Base-by-base conservation (phyloP, 2,888 invertebrate genomes). In the Eupithecia centaureata region DNA sequence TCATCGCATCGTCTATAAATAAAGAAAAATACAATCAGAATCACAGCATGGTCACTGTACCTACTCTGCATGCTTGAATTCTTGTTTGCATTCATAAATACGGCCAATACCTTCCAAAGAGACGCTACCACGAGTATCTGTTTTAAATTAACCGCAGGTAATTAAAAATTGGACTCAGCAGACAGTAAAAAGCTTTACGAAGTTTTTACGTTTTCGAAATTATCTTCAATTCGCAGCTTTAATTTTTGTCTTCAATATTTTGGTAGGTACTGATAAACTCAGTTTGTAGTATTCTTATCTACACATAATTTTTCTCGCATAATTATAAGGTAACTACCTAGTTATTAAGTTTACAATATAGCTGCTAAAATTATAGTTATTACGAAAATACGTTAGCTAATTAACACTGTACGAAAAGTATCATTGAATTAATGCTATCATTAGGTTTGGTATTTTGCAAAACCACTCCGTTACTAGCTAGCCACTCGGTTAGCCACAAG, bases 51-150 rank as follows among this genome's bases (percentile, higher is more conserved):
- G 65, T 13, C 68, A 76, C 75, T 74, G 30, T 70, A 70, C n/a
- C n/a, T n/a, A n/a, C 63, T 67, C 58, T 61, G 61, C 63, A 61
- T 75, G 72, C 68, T 75, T 71, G 65, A 71, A 73, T 74, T 75
- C 38, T 73, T 79, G 83, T 82, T 83, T 83, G 79, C 79, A 73
- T 74, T 79, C 76, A 79, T 81, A 77, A 81, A 83, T 83, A 81
- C 75, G 68, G 73, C 81, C 57, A 32, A 57, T 57, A 57, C 57
- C 30, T 77, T 77, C 75, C 70, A 68, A 71, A 64, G 70, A 64
- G 66, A 52, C 42, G 57, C 28, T 75, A 74, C 74, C 65, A 71
- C 47, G 62, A 62, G 66, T 60, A 15, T 51, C 54, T 25, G 63
- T 32, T 32, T 32, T 57, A 57, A 57, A 69, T 61, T 35, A 57